A percentile compares a stretch with the other conserved stretches of the same genome.
Evolutionary conservation across 1,140 invertebrate species (phyloP).

Genomic region (Temnothorax nylanderi): DNA sequence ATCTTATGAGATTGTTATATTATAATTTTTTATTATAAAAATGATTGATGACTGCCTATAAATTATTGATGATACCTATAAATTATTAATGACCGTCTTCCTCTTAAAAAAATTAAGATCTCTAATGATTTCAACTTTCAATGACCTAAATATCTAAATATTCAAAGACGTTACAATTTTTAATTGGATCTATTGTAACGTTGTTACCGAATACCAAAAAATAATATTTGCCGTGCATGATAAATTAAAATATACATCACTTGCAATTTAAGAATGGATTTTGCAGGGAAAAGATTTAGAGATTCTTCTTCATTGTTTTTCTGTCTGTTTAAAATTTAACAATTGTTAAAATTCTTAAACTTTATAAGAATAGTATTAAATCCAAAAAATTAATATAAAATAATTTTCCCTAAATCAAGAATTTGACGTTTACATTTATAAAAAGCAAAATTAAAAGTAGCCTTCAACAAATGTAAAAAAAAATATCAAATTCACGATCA

Average conservation of each 20-base stretch:
- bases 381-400: background rate
- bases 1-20: background rate
- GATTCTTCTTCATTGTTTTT: background rate
- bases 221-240: background rate
- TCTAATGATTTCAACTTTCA: background rate
- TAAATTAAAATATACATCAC: background rate
- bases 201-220: background rate
- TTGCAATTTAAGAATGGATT: background rate
- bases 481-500: background rate
- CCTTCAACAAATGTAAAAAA: background rate
- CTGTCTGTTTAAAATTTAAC: too few relatives aligned
- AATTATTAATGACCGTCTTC: too few relatives aligned
- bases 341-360: background rate
- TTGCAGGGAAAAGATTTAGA: background rate
- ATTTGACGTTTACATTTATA: background rate
- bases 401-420: background rate
- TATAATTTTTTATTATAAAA: background rate
- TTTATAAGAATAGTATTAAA: too few relatives aligned
- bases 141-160: background rate
- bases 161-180: background rate
- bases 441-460: background rate
- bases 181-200: background rate
- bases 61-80: background rate
- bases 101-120: background rate
- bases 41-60: background rate